These are phyloP conservation scores for Hydriomena furcata DNA, from an alignment of 2,888 invertebrate species.

Conservation along the genomic window DNA sequence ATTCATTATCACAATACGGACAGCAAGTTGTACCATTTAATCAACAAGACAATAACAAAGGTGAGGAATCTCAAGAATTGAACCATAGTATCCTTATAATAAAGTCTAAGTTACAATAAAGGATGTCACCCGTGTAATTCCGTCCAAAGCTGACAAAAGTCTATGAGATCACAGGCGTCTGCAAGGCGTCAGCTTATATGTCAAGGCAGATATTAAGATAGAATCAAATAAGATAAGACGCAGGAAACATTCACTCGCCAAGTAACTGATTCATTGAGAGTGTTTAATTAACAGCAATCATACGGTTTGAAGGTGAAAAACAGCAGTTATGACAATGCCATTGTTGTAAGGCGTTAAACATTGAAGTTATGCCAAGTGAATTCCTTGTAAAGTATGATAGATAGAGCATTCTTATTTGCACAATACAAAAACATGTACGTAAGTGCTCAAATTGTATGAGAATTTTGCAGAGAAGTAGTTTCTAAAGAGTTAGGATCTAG, in stretches of 20 bases:
- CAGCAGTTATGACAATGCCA: constrained; percentile 2
- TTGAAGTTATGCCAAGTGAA: constrained; percentile 12
- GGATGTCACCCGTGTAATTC: background rate
- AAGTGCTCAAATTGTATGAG: no score
- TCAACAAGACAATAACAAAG: no score
- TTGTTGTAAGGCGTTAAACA: constrained; percentile 1
- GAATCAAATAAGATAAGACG: constrained; percentile 10
- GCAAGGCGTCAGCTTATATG: constrained; percentile 11
- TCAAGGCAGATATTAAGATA: constrained; percentile 13
- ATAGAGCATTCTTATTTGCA: no score
- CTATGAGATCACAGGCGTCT: constrained; percentile 16
- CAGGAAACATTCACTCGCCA: constrained; percentile 12
- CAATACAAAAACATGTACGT: no score
- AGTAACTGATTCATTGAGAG: constrained; percentile 15
- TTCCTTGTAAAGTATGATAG: constrained; percentile 9
- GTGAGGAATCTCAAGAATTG: no score
- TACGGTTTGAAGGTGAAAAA: constrained; percentile 9
- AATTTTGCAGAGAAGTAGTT: no score
- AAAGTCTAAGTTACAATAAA: background rate
- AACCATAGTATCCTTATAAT: no score
- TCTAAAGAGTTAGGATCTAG: no score
- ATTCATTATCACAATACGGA: no score
- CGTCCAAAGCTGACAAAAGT: background rate
- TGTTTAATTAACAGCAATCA: constrained; percentile 2
- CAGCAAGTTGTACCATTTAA: no score